phyloP scores from a whole-genome alignment of 2,113 vertebrate species.

The Sapayoa aenigma region DNA sequence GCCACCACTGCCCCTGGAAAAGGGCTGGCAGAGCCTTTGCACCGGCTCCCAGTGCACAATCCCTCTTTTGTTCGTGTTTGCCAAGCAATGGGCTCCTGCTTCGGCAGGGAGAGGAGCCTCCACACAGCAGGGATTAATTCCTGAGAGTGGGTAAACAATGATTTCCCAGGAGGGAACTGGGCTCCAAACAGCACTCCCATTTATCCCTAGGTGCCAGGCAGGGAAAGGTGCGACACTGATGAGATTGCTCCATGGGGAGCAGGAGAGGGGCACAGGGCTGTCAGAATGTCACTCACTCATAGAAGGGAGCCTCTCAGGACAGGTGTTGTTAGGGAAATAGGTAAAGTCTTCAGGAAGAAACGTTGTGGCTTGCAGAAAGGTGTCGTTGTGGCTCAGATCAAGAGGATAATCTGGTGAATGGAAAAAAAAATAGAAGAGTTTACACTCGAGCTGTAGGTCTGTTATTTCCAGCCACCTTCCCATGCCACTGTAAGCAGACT shows the following conservation, averaged over 20 bases:
- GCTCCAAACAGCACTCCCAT: background rate
- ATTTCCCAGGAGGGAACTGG: background rate
- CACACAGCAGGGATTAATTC: background rate
- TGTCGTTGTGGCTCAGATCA: conserved; percentile 90
- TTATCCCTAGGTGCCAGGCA: background rate
- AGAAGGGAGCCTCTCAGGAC: conserved; percentile 90
- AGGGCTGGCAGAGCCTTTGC: background rate
- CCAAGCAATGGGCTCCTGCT: background rate
- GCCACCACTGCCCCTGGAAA: background rate
- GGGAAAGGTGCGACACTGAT: background rate
- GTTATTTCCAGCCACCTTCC: background rate
- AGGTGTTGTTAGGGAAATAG: conserved; percentile 86
- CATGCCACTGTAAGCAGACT: background rate
- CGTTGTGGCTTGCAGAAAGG: conserved; percentile 84
- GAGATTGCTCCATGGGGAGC: background rate
- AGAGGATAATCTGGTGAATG: conserved; percentile 85
- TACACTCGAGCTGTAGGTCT: background rate
- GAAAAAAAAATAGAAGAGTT: background rate
- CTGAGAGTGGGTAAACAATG: conserved; percentile 4
- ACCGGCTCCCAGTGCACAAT: background rate
- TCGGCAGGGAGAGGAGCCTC: background rate
- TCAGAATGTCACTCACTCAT: conserved; percentile 86
- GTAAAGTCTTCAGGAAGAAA: conserved; percentile 93
- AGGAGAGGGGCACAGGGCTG: background rate
- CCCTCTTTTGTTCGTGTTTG: conserved; percentile 1